Evolutionary conservation across 2,797 vertebrate genomes (phyloP).

Genomic region (Hafferia zeledoni): DNA sequence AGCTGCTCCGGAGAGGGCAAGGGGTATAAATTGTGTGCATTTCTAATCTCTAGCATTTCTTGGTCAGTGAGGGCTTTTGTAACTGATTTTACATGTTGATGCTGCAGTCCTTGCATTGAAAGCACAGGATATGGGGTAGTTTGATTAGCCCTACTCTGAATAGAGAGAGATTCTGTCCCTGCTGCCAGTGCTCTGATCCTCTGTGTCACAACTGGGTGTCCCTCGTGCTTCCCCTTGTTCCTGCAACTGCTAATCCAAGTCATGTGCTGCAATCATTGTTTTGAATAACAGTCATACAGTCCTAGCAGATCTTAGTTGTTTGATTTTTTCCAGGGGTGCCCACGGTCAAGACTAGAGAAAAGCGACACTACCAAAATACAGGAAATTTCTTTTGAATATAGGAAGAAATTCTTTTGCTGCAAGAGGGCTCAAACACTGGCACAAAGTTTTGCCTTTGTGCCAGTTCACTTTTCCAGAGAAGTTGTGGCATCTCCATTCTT

Average conservation of each 20-base stretch:
- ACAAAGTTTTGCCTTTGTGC: neutral
- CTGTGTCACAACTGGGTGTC: neutral
- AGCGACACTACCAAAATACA: neutral
- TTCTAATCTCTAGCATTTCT: neutral
- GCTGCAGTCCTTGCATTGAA: neutral
- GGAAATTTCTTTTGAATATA: neutral
- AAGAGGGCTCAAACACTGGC: neutral
- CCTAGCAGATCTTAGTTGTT: neutral
- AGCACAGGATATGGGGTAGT: neutral
- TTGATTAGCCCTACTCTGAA: neutral
- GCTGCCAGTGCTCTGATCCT: neutral
- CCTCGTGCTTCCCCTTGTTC: neutral
- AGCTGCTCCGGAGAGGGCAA: neutral
- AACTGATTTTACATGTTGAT: fast-evolving
- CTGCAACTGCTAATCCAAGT: neutral
- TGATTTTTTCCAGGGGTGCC: too few species aligned
- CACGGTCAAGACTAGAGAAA: neutral
- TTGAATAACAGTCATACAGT: neutral
- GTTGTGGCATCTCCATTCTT: neutral
- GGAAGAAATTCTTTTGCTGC: neutral
- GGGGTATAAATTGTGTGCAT: neutral
- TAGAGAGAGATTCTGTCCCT: neutral
- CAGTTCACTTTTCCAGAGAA: neutral
- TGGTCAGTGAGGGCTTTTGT: neutral
- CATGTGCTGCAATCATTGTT: neutral